A percentile compares a stretch with the other conserved stretches of the same genome.
phyloP scores from a whole-genome alignment of 2,797 vertebrate species.

The Brachyalestes nurse region DNA sequence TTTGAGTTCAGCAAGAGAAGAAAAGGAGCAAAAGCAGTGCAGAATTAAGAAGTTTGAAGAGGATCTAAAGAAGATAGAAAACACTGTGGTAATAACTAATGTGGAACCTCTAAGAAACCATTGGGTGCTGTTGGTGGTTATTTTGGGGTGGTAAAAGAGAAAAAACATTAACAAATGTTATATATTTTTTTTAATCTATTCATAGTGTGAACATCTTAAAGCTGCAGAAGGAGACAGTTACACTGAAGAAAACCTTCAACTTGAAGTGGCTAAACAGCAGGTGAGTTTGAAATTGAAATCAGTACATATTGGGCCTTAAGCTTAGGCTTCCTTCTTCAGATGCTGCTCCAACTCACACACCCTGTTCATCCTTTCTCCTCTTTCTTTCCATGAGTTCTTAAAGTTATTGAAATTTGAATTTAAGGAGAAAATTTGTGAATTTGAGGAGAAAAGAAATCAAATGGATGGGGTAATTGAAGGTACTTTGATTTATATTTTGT shows the following conservation, averaged over 20 bases:
- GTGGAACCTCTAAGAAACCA: background rate
- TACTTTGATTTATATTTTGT: too few relatives aligned
- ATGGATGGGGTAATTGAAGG: too few relatives aligned
- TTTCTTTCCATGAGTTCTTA: too few relatives aligned
- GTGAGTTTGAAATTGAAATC: slow-evolving; percentile 63
- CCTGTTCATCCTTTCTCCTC: too few relatives aligned
- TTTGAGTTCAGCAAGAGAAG: slow-evolving; percentile 69
- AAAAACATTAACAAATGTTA: background rate
- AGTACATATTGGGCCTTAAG: background rate
- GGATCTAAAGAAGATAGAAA: slow-evolving; percentile 74
- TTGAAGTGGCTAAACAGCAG: slow-evolving; percentile 79
- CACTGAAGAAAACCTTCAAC: slow-evolving; percentile 75
- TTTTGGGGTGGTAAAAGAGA: background rate
- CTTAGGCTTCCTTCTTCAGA: too few relatives aligned
- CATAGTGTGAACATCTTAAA: slow-evolving; percentile 73
- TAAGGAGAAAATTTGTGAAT: too few relatives aligned
- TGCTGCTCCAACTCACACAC: too few relatives aligned
- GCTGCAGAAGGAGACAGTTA: slow-evolving; percentile 71
- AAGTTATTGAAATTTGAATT: too few relatives aligned
- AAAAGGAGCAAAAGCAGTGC: slow-evolving; percentile 67
- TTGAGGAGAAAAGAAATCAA: too few relatives aligned
- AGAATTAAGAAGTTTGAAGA: slow-evolving; percentile 77
- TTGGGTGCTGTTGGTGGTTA: background rate
- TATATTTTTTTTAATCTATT: background rate
- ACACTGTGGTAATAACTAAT: slow-evolving; percentile 61